Evolutionary conservation across 1,140 invertebrate genomes (phyloP).

Genomic region (Megathymus violae): DNA sequence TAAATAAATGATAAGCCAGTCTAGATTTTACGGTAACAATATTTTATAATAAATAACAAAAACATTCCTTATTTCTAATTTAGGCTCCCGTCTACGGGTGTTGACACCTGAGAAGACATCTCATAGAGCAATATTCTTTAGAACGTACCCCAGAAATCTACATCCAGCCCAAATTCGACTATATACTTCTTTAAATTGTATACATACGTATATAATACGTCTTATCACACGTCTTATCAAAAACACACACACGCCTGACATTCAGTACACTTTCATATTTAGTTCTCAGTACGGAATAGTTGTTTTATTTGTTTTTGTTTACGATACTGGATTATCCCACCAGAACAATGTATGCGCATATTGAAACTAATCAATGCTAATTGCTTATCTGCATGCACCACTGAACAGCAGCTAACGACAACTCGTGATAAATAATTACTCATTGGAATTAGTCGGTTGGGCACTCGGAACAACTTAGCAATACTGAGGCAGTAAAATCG

Average conservation of each 20-base stretch:
- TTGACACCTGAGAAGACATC: too few species aligned
- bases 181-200: too few species aligned
- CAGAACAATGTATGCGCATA: conserved; percentile 32
- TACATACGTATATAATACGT: too few species aligned
- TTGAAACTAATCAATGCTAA: conserved; percentile 30
- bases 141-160: too few species aligned
- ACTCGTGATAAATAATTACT: conserved; percentile 28
- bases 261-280: background rate
- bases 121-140: too few species aligned
- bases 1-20: too few species aligned
- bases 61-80: too few species aligned
- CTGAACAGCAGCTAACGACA: conserved; percentile 22
- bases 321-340: conserved; percentile 24
- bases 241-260: background rate
- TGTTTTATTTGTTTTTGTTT: conserved; percentile 28
- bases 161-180: too few species aligned
- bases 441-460: conserved; percentile 21
- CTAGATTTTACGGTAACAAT: too few species aligned
- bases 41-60: too few species aligned
- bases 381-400: conserved; percentile 20
- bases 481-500: background rate
- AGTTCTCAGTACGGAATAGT: conserved; percentile 4
- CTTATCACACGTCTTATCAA: too few species aligned
- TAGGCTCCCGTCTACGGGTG: too few species aligned
- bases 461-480: background rate